Base-by-base conservation (phyloP, 2,113 vertebrate genomes). In the Pelusios castaneus region DNA sequence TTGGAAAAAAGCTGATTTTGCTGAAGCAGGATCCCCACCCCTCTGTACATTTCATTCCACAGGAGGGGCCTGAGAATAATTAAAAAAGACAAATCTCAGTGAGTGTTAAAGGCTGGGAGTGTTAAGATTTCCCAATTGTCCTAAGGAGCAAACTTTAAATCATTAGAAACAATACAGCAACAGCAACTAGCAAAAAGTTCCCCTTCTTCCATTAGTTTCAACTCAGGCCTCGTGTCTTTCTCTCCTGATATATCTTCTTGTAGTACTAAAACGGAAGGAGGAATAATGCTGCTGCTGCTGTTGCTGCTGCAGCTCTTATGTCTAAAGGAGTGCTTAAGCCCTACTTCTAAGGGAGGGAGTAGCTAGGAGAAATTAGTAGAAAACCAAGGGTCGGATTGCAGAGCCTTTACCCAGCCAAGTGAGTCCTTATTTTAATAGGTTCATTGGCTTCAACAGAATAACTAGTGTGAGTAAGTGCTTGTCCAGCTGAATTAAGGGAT, bases 1-100 rank as follows among this genome's bases (percentile, higher is more conserved):
- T 89, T 24, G 87, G 87, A 86, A 67, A 89, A 82, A 1, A 81
- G 82, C 34, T 84, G 83, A 58, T 93, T 82, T 85, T 56, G 22
- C 81, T 91, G 73, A 82, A 73, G 54, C 88, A 73, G 19, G 5
- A 89, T 95, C 24, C 67, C 89, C 88, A 60, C 91, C 78, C 75
- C 92, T 93, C 93, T 63, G 85, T 95, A 84, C 91, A 81, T 85
- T 19, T 84, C 85, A 92, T 88, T 88, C 87, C 77, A 45, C 51
- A 51, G 91, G 91, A 90, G 67, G 84, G 93, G 89, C 91, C 67
- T 78, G 89, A 95, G 92, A 87, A 34, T 17, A 76, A 43, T 75
- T 84, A 21, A 87, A 91, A 2, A 45, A 79, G 81, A 49, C 67
- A 86, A 89, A 47, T 89, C 73, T 52, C 78, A 12, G 38, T 84